Evolutionary conservation across 2,797 vertebrate genomes (phyloP), one percentile per base, ranked within the genome.

Genomic region (Urophycis tenuis): DNA sequence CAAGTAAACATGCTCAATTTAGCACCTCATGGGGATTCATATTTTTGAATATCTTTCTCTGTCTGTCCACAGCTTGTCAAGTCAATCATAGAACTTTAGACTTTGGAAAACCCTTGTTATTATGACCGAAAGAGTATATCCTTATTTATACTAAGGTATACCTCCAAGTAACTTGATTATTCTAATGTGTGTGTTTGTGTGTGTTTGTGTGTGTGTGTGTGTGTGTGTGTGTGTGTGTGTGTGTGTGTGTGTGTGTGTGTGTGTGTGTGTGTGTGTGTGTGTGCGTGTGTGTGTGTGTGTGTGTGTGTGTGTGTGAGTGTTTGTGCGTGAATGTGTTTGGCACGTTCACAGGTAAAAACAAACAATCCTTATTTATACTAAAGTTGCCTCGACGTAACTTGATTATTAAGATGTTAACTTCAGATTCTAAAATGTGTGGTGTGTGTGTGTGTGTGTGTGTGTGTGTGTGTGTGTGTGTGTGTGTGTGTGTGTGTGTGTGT

Each of bases 201-300:
- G 15, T 70, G 29, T 70, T 14, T 31, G 29, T 70, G 14, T 70
- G 70, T 49, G 71, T 53, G 30, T 72, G 39, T 34, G 75, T 72
- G 39, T 72, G 33, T 34, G 60, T 53, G 22, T 12, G 39, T 30
- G 67, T 31, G 6, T 70, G 29, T 30, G 12, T 30, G 64, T 69
- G 29, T 69, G 25, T 69, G 29, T 30, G 64, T 69, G 29, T 69
- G 64, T 69, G 29, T 69, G 30, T 45, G 70, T 76, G 29, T 71
- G 36, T 33, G 75, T 72, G 36, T 72, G 33, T 33, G 53, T 49
- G 30, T 10, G 36, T 64, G 60, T 64, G 10, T 64, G 60, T 25
- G 25, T 64, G 60, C 8, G 10, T 64, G 53, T 8, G 9, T 64
- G 53, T 25, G 8, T 64, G 53, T 3, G 14, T 64, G 53, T n/a